Percentiles rank a stretch among this genome's conserved stretches.
These are phyloP conservation scores for Chelonus formosanus DNA, from an alignment of 2,888 invertebrate species.

Conservation along the genomic window DNA sequence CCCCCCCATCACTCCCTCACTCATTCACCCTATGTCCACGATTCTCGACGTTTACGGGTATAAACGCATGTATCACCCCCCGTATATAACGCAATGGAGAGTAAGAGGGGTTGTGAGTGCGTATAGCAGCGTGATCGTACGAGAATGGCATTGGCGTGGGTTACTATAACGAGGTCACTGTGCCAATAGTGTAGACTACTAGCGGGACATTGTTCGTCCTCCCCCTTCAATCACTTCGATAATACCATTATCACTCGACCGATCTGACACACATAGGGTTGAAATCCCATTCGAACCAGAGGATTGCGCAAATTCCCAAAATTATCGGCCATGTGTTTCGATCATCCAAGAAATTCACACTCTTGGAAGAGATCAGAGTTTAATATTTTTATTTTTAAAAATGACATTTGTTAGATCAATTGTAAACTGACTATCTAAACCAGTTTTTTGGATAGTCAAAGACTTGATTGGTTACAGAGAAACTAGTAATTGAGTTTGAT, in stretches of 20 bases:
- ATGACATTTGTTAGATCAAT: too few relatives aligned
- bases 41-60: conserved; percentile 18
- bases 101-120: conserved; percentile 26
- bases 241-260: conserved; percentile 42
- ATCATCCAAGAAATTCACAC: too few relatives aligned
- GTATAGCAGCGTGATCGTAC: conserved; percentile 42
- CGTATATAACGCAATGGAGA: conserved; percentile 38
- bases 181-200: conserved; percentile 51
- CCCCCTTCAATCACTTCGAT: conserved; percentile 39
- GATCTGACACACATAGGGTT: conserved; percentile 21
- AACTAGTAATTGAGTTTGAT: too few relatives aligned
- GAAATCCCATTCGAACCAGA: not conserved
- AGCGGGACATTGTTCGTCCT: conserved; percentile 36
- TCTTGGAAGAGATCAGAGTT: too few relatives aligned
- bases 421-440: too few relatives aligned
- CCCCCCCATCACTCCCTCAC: conserved; percentile 16
- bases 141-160: conserved; percentile 42
- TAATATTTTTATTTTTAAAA: too few relatives aligned
- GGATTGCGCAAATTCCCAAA: not conserved
- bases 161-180: conserved; percentile 55
- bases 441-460: too few relatives aligned
- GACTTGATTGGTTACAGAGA: too few relatives aligned
- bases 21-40: conserved; percentile 4
- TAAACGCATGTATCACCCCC: conserved; percentile 8
- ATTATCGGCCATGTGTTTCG: not conserved